Evolutionary conservation across 1,140 invertebrate genomes (phyloP).

Genomic region (Cotesia chilonis): DNA sequence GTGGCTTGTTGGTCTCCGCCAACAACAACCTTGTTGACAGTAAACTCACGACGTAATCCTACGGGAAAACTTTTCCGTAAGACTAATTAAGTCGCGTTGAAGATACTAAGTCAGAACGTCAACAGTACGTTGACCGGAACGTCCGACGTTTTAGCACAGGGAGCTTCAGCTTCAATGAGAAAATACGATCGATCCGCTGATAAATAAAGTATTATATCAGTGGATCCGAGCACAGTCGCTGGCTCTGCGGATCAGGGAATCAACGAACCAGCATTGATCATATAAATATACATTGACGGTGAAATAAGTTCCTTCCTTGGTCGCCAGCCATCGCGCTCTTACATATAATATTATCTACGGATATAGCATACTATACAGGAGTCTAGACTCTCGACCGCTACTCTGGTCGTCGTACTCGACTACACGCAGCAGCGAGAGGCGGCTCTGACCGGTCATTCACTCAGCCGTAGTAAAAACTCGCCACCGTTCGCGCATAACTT

Average conservation of each 20-base stretch:
- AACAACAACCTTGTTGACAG: slow-evolving; percentile 51
- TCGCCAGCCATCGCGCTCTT: no score
- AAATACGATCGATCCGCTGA: slow-evolving; percentile 21
- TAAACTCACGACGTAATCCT: slow-evolving; percentile 40
- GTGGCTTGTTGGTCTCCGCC: slow-evolving; percentile 31
- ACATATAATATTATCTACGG: no score
- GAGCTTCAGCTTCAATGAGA: no score
- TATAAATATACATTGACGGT: no score
- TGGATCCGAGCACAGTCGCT: no score
- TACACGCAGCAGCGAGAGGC: slow-evolving; percentile 52
- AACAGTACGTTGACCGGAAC: slow-evolving; percentile 24
- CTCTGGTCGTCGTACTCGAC: not conserved
- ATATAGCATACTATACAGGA: no score
- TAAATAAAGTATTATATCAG: no score
- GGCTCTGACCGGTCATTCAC: slow-evolving; percentile 62
- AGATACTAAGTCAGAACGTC: slow-evolving; percentile 44
- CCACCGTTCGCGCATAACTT: slow-evolving; percentile 17
- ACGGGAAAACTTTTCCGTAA: slow-evolving; percentile 49
- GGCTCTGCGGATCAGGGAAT: no score
- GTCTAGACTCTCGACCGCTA: no score
- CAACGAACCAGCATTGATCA: no score
- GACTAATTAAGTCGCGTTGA: slow-evolving; percentile 51
- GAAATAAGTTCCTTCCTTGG: no score
- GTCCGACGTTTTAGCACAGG: not conserved
- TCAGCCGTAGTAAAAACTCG: slow-evolving; percentile 40